phyloP scores from a whole-genome alignment of 1,140 invertebrate species.

The Notospermus geniculatus region DNA sequence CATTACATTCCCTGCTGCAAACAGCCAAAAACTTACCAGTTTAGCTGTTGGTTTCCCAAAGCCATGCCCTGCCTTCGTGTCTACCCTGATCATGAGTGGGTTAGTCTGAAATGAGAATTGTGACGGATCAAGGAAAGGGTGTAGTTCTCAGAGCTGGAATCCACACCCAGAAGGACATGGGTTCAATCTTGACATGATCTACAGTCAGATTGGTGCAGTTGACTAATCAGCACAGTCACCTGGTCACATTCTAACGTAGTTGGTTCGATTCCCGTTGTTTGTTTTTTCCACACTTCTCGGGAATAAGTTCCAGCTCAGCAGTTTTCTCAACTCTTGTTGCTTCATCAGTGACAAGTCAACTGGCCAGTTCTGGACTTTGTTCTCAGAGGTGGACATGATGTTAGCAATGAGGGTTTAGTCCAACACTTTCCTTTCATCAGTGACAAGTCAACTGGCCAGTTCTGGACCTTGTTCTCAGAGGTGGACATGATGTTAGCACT shows the following conservation, averaged over 20 bases:
- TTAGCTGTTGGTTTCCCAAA: conserved; percentile 93
- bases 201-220: no score
- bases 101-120: conserved; percentile 65
- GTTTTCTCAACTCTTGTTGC: background rate
- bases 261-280: background rate
- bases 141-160: background rate
- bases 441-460: no score
- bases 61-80: conserved; percentile 95
- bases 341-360: no score
- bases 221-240: no score
- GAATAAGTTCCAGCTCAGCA: background rate
- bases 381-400: background rate
- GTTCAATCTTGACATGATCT: background rate
- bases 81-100: conserved; percentile 84
- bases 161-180: background rate
- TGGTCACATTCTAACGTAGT: background rate
- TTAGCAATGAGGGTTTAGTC: background rate
- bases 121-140: background rate
- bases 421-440: no score
- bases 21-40: conserved; percentile 64
- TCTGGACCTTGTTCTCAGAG: no score
- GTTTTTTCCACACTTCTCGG: background rate
- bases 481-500: no score
- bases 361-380: no score
- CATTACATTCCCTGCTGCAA: background rate